Percentiles rank a stretch among this genome's conserved stretches.
Evolutionary conservation across 2,797 vertebrate species (phyloP).

Genomic region (Sylvia borin): DNA sequence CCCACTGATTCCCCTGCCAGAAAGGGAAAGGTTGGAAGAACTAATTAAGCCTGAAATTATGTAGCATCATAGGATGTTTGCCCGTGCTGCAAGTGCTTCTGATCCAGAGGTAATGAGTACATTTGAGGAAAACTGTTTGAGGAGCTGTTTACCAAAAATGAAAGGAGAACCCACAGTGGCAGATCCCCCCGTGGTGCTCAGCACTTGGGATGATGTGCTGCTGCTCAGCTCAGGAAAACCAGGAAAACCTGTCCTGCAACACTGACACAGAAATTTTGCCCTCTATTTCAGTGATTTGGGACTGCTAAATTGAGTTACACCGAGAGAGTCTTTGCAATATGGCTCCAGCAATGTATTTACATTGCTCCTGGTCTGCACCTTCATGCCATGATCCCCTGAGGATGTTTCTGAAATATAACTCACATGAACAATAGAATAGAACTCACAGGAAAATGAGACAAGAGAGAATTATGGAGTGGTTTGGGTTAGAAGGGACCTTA

Average conservation of each 20-base stretch:
- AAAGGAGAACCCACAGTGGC: neutral
- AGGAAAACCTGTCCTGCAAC: neutral
- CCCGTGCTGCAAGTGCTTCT: neutral
- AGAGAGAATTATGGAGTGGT: neutral
- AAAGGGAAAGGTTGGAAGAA: neutral
- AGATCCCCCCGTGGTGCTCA: neutral
- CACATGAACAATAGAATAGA: neutral
- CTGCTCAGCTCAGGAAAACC: neutral
- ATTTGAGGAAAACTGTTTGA: neutral
- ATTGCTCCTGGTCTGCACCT: neutral
- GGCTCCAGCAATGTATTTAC: rapidly evolving
- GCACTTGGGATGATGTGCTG: neutral
- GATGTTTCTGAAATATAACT: neutral
- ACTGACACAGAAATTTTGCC: neutral
- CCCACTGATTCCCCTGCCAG: neutral
- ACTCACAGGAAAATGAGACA: neutral
- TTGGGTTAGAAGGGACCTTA: neutral
- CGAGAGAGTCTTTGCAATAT: rapidly evolving
- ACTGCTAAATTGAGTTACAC: neutral
- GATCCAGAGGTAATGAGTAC: neutral
- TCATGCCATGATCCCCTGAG: neutral
- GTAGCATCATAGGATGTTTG: neutral
- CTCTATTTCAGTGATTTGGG: neutral
- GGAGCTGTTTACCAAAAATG: neutral
- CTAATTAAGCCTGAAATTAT: constrained; percentile 2